Conservation (phyloP, 1,140 invertebrate genomes). For the Drosophila sechellia region DNA sequence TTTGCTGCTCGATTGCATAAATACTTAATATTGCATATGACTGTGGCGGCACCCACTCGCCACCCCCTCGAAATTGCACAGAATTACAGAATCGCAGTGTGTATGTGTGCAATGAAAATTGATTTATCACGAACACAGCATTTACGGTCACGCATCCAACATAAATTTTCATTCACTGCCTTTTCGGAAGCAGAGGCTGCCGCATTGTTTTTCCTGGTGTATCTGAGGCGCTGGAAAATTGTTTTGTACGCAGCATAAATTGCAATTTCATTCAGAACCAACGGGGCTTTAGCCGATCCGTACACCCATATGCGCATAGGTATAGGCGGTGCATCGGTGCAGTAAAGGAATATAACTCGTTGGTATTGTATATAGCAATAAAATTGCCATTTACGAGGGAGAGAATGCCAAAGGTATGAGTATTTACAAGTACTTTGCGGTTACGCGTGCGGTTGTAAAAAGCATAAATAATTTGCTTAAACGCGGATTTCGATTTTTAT, state of each 20-base stretch:
- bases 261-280: conserved; percentile 65
- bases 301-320: conserved; percentile 17
- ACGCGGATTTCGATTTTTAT: background rate
- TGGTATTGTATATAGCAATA: conserved; percentile 26
- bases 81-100: conserved; percentile 72
- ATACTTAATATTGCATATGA: conserved; percentile 71
- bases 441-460: background rate
- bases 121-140: conserved; percentile 81
- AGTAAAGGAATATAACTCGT: conserved; percentile 13
- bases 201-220: conserved; percentile 33
- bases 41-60: conserved; percentile 1
- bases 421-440: conserved; percentile 14
- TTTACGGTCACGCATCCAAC: conserved; percentile 79
- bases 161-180: conserved; percentile 82
- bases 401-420: background rate
- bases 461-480: background rate
- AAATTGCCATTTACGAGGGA: conserved; percentile 1
- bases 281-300: conserved; percentile 25
- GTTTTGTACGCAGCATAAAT: conserved; percentile 74
- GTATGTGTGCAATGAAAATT: conserved; percentile 78
- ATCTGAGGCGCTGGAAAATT: conserved; percentile 66
- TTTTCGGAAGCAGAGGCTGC: conserved; percentile 56
- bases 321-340: conserved; percentile 12
- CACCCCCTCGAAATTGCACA: conserved; percentile 55
- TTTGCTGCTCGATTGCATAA: conserved; percentile 58